A percentile compares a stretch with the other conserved stretches of the same genome.
phyloP scores from a whole-genome alignment of 2,888 invertebrate genomes.

The Eurytoma californica region DNA sequence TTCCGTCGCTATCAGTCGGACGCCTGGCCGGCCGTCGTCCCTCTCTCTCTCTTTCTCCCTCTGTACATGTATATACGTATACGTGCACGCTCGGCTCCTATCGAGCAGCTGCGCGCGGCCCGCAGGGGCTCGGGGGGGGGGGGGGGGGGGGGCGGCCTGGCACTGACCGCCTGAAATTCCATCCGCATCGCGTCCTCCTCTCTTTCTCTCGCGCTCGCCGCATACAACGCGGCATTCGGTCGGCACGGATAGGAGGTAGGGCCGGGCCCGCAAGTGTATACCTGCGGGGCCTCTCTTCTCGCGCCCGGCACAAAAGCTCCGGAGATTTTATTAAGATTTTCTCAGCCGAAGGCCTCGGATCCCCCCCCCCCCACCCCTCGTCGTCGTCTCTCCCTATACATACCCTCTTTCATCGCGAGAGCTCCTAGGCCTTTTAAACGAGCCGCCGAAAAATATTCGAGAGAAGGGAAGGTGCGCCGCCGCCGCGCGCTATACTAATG shows the following conservation, averaged over 20 bases:
- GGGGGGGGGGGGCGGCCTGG: constrained; percentile 44
- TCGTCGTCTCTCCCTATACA: neutral
- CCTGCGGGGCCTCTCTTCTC: neutral
- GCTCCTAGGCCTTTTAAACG: constrained; percentile 1
- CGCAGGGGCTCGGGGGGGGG: constrained; percentile 48
- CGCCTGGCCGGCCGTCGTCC: neutral
- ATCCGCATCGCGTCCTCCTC: constrained; percentile 12
- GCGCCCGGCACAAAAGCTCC: constrained; percentile 34
- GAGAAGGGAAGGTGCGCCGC: neutral
- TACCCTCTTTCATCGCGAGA: neutral
- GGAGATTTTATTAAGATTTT: constrained; percentile 54
- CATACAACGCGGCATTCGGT: constrained; percentile 9
- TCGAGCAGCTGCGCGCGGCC: constrained; percentile 19
- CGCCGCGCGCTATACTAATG: neutral
- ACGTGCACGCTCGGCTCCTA: too few species aligned
- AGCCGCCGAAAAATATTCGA: neutral
- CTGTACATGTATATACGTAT: neutral
- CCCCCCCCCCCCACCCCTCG: neutral
- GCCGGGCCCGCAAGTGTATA: constrained; percentile 3
- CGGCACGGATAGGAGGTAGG: constrained; percentile 6
- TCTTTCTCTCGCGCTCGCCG: constrained; percentile 6
- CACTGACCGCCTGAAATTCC: constrained; percentile 53
- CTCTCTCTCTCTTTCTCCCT: neutral
- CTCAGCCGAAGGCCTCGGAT: constrained; percentile 9
- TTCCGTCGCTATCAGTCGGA: constrained; percentile 49